Percentiles rank a stretch among this genome's conserved stretches.
phyloP scores from a whole-genome alignment of 2,113 vertebrate genomes.

The Pseudois nayaur region DNA sequence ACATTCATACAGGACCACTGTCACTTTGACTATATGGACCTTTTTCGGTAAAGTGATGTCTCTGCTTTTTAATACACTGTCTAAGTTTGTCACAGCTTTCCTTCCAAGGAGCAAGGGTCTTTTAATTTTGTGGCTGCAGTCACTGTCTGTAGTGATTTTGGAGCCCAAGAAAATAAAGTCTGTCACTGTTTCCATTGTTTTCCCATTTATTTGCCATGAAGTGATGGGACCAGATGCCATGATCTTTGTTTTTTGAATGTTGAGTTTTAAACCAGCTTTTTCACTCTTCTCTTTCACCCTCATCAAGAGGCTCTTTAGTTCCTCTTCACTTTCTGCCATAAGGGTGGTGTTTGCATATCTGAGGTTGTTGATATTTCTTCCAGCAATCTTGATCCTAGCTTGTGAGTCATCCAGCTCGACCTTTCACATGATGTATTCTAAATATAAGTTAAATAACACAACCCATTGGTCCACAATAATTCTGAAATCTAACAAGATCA shows the following conservation, averaged over 20 bases:
- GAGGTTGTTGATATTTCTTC: not conserved
- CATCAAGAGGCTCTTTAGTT: not conserved
- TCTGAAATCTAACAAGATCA: not conserved
- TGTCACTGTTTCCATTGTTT: not conserved
- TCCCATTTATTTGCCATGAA: not conserved
- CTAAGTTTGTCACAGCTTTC: not conserved
- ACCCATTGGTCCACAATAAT: not conserved
- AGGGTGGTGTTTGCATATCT: not conserved
- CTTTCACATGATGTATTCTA: not conserved
- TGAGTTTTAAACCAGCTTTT: not conserved
- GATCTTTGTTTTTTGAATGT: not conserved
- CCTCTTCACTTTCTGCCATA: not conserved
- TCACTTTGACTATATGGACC: not conserved
- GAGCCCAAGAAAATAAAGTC: not conserved
- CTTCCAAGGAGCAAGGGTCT: not conserved
- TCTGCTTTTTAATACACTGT: not conserved
- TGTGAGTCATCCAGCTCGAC: not conserved
- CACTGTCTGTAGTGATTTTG: not conserved
- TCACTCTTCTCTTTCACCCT: not conserved
- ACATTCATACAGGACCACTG: not conserved
- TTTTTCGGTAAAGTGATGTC: not conserved
- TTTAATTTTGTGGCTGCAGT: not conserved
- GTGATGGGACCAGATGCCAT: not conserved
- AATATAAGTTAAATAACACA: not conserved
- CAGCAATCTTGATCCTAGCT: not conserved